phyloP scores from a whole-genome alignment of 2,888 invertebrate genomes.

The Drosophila gaucha region DNA sequence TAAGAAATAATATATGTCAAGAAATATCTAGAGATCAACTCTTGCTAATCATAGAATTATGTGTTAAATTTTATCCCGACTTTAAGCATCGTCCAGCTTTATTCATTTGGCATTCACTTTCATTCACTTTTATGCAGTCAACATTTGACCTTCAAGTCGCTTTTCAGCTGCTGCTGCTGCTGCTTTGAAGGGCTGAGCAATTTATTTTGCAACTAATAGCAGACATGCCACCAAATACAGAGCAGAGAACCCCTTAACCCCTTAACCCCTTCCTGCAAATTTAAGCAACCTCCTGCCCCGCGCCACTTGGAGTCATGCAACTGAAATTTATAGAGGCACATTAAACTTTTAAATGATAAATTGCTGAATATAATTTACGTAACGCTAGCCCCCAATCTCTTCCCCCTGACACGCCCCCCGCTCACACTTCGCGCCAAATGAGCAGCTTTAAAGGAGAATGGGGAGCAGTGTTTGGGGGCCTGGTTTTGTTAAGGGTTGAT shows the following conservation, averaged over 20 bases:
- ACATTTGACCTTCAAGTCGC: slow-evolving; percentile 56
- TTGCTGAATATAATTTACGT: slow-evolving; percentile 78
- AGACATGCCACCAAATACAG: slow-evolving; percentile 22
- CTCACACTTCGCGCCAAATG: slow-evolving; percentile 1
- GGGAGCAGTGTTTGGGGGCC: background rate
- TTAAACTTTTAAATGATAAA: slow-evolving; percentile 81
- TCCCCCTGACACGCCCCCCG: background rate
- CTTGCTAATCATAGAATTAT: background rate
- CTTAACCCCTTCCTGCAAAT: background rate
- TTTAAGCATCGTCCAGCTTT: background rate
- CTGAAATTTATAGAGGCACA: slow-evolving; percentile 79
- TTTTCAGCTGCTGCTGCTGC: slow-evolving; percentile 3
- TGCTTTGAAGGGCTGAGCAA: slow-evolving; percentile 39
- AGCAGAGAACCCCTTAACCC: background rate
- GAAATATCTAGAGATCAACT: background rate
- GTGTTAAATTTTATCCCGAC: no score
- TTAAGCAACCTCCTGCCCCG: background rate
- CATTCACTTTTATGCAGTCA: slow-evolving; percentile 37
- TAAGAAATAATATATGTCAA: background rate
- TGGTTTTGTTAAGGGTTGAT: slow-evolving; percentile 2
- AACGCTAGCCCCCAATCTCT: slow-evolving; percentile 16
- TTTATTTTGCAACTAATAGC: slow-evolving; percentile 73
- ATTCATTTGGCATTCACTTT: slow-evolving; percentile 8
- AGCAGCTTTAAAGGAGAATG: background rate
- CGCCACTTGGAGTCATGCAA: slow-evolving; percentile 68